These are phyloP conservation scores for Thereva unica DNA, from an alignment of 2,888 invertebrate species.

Conservation along the genomic window DNA sequence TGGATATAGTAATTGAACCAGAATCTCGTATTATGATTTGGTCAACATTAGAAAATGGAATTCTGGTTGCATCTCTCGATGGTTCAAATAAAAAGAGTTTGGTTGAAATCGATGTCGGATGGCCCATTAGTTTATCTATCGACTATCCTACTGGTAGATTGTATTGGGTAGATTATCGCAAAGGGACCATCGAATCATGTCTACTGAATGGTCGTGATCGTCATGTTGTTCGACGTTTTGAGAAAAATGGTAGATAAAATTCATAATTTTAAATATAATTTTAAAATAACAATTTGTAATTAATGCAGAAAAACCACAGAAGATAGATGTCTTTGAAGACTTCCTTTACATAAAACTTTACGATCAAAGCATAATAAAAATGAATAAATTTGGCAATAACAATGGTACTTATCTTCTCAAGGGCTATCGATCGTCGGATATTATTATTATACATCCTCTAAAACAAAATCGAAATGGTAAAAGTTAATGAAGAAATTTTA, in stretches of 20 bases:
- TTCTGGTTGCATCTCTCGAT: slow-evolving; percentile 69
- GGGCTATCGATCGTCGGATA: slow-evolving; percentile 66
- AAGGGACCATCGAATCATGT: slow-evolving; percentile 71
- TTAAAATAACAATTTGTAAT: slow-evolving; percentile 19
- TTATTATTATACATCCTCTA: slow-evolving; percentile 69
- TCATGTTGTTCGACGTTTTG: slow-evolving; percentile 63
- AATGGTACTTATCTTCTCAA: slow-evolving; percentile 63
- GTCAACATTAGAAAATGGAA: slow-evolving; percentile 73
- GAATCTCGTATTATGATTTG: slow-evolving; percentile 69
- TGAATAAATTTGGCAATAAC: slow-evolving; percentile 70
- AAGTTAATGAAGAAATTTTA: too few relatives aligned
- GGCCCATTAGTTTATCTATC: slow-evolving; percentile 77
- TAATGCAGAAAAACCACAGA: slow-evolving; percentile 65
- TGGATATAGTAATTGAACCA: slow-evolving; percentile 72
- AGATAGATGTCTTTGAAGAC: slow-evolving; percentile 76
- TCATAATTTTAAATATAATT: slow-evolving; percentile 9
- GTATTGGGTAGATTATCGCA: slow-evolving; percentile 85
- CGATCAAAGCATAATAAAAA: slow-evolving; percentile 65
- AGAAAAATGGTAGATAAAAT: slow-evolving; percentile 56
- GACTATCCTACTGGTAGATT: slow-evolving; percentile 74
- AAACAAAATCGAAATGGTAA: slow-evolving; percentile 64
- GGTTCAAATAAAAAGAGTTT: slow-evolving; percentile 65
- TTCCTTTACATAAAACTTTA: slow-evolving; percentile 69
- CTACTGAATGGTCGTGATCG: slow-evolving; percentile 71
- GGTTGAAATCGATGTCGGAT: slow-evolving; percentile 66